Percentiles rank a stretch among this genome's conserved stretches.
Evolutionary conservation across 1,140 invertebrate genomes (phyloP).

Genomic region (Ephestia elutella): DNA sequence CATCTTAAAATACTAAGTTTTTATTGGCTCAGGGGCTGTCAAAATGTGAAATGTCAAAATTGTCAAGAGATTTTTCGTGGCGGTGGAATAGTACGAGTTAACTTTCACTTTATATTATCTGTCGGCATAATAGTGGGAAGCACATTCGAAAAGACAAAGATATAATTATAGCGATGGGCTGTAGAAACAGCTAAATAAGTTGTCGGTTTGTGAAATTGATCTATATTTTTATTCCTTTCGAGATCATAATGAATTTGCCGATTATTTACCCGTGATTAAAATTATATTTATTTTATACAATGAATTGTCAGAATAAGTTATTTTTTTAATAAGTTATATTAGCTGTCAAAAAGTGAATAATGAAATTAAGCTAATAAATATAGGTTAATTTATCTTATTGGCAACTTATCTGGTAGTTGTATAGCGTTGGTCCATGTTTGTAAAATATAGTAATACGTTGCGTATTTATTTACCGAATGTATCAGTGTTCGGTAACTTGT

Average conservation of each 20-base stretch:
- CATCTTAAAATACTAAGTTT: not conserved
- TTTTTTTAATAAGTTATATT: too few relatives aligned
- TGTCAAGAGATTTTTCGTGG: not conserved
- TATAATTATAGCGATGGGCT: constrained; percentile 3
- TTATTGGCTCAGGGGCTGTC: not conserved
- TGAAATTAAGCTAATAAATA: constrained; percentile 9
- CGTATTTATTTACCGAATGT: constrained; percentile 30
- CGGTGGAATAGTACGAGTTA: not conserved
- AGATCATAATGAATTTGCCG: too few relatives aligned
- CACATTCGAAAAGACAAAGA: constrained; percentile 37
- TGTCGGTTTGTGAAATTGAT: not conserved
- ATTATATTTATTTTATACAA: too few relatives aligned
- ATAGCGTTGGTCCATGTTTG: constrained; percentile 14
- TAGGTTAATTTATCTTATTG: not conserved
- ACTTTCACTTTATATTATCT: not conserved
- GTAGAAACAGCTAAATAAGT: not conserved
- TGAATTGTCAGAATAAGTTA: too few relatives aligned
- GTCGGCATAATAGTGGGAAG: constrained; percentile 23
- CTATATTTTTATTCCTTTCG: too few relatives aligned
- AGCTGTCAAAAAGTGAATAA: constrained; percentile 12
- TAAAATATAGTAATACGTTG: constrained; percentile 25
- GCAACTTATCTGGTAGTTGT: constrained; percentile 4
- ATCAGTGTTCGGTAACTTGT: constrained; percentile 22
- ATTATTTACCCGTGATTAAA: too few relatives aligned
- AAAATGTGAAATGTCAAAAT: constrained; percentile 3